Conservation (phyloP, 2,797 vertebrate species). For the Esox masquinongy region DNA sequence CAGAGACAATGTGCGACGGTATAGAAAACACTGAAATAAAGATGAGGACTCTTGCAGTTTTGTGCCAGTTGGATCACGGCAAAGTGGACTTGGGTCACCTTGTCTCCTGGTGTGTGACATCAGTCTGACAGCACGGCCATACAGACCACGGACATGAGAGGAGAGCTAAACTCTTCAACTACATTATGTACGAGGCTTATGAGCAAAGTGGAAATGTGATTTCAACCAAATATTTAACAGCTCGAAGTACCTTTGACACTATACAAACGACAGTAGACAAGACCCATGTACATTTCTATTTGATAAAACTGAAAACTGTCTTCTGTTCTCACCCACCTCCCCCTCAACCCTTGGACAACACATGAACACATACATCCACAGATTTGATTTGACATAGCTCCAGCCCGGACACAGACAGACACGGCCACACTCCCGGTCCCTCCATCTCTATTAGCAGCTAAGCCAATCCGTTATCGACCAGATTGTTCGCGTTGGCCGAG, state of each 20-base stretch:
- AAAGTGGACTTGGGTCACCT: background rate
- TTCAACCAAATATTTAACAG: background rate
- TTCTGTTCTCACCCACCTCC: background rate
- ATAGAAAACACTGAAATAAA: constrained; percentile 25
- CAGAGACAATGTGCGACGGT: constrained; percentile 24
- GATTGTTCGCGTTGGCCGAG: constrained; percentile 27
- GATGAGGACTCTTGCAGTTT: background rate
- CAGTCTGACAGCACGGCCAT: background rate
- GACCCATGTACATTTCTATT: background rate
- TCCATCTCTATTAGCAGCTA: constrained; percentile 19
- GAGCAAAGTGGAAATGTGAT: background rate
- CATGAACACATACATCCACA: background rate
- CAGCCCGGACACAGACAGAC: background rate
- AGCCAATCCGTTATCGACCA: constrained; percentile 28
- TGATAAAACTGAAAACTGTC: background rate
- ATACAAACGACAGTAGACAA: background rate
- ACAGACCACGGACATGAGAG: constrained; percentile 41
- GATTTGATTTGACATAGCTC: background rate
- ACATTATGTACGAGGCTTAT: background rate
- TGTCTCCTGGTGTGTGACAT: constrained; percentile 22
- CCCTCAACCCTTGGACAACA: background rate
- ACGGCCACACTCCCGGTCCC: background rate
- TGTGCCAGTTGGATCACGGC: background rate
- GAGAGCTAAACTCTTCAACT: constrained; percentile 41
- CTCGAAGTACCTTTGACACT: background rate